Evolutionary conservation across 2,797 vertebrate genomes (phyloP).

Genomic region (Hippocampus kuda): DNA sequence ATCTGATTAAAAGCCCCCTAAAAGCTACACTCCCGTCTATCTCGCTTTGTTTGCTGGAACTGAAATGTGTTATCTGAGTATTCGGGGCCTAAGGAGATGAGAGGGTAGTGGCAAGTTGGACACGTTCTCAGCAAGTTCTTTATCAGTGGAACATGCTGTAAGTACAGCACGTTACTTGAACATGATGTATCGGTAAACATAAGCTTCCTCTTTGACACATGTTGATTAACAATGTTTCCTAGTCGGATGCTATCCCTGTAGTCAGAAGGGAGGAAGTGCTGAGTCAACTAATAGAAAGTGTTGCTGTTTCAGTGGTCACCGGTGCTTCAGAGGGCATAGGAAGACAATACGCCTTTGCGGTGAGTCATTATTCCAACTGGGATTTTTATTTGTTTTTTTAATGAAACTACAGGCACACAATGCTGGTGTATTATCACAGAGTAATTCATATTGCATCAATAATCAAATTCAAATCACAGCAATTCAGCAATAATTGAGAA

Average conservation of each 20-base stretch:
- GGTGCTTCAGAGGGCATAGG: constrained; percentile 83
- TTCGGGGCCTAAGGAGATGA: not conserved
- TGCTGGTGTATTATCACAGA: too few species aligned
- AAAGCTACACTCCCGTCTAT: not conserved
- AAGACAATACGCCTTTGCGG: constrained; percentile 76
- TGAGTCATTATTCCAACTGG: constrained; percentile 44
- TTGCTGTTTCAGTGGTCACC: constrained; percentile 73
- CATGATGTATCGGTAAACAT: constrained; percentile 31
- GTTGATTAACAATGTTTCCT: not conserved
- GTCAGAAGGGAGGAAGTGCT: constrained; percentile 5
- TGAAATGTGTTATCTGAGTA: not conserved
- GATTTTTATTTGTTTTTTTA: not conserved
- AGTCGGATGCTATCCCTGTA: not conserved
- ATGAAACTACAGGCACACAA: not conserved
- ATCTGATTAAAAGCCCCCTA: not conserved
- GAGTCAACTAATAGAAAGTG: not conserved
- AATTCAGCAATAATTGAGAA: too few species aligned
- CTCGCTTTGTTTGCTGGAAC: too few species aligned
- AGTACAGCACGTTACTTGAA: constrained; percentile 32
- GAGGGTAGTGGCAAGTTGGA: constrained; percentile 2
- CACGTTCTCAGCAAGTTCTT: constrained; percentile 28
- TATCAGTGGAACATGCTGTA: constrained; percentile 54
- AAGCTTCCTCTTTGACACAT: not conserved
- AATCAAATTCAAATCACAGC: too few species aligned
- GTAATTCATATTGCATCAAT: too few species aligned